Evolutionary conservation across 2,113 vertebrate species (phyloP).

Genomic region (Cromileptes altivelis): DNA sequence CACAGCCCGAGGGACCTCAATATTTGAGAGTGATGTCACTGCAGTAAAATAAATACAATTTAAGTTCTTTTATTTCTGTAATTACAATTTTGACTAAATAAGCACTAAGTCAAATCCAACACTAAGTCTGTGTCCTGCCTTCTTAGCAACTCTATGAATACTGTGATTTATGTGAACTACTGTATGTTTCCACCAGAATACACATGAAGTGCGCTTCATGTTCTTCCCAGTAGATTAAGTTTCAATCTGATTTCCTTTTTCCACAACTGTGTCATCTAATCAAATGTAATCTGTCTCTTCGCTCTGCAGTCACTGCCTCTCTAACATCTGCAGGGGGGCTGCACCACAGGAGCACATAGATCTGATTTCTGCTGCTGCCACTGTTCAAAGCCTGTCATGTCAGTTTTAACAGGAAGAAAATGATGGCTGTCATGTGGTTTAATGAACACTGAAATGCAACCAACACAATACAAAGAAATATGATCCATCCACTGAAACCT

Average conservation of each 20-base stretch:
- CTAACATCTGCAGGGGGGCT: constrained; percentile 4
- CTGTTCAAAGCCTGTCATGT: neutral
- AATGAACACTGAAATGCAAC: neutral
- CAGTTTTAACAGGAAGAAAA: neutral
- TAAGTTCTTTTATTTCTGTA: too few relatives aligned
- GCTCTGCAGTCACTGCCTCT: constrained; percentile 10
- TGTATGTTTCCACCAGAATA: neutral
- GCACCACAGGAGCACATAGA: neutral
- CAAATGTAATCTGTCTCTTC: constrained; percentile 14
- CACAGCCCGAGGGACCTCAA: too few relatives aligned
- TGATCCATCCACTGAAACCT: neutral
- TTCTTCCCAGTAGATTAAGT: constrained; percentile 17
- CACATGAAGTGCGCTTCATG: constrained; percentile 6
- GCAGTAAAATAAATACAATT: too few relatives aligned
- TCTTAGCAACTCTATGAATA: too few relatives aligned
- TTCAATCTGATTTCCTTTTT: constrained; percentile 14
- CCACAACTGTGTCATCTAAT: constrained; percentile 24
- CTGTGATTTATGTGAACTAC: neutral
- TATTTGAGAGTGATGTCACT: too few relatives aligned
- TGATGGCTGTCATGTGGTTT: neutral
- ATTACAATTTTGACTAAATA: too few relatives aligned
- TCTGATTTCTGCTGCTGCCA: constrained; percentile 6
- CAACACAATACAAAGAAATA: neutral
- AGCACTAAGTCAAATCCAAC: too few relatives aligned
- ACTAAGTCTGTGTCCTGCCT: too few relatives aligned